phyloP scores from a whole-genome alignment of 2,113 vertebrate genomes.

The Dromiciops gliroides region DNA sequence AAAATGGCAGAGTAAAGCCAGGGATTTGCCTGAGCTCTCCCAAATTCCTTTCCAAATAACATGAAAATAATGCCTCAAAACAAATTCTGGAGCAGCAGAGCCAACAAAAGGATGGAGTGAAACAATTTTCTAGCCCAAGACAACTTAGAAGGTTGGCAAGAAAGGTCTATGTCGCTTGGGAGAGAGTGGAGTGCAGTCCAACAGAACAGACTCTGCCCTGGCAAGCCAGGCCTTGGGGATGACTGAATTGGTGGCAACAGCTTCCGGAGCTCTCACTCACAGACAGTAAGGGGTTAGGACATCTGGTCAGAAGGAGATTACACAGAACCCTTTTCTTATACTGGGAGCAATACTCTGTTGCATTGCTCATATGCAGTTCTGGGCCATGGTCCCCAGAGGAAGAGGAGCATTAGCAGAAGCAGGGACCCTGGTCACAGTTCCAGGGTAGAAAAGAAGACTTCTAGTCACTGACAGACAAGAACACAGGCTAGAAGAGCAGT shows the following conservation, averaged over 20 bases:
- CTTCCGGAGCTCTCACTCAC: background rate
- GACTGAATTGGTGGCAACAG: background rate
- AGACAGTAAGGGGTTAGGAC: background rate
- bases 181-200: background rate
- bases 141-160: background rate
- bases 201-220: background rate
- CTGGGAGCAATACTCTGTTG: too few relatives aligned
- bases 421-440: background rate
- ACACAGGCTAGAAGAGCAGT: too few relatives aligned
- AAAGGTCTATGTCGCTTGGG: background rate
- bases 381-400: background rate
- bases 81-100: background rate
- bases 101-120: background rate
- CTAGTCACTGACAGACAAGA: background rate
- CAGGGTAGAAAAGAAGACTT: background rate
- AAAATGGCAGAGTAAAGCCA: background rate
- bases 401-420: background rate
- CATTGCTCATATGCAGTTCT: background rate
- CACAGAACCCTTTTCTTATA: background rate
- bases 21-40: background rate
- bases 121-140: background rate
- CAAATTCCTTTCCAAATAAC: background rate
- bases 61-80: background rate
- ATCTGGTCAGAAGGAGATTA: background rate
- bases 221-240: background rate